Evolutionary conservation across 2,113 vertebrate species (phyloP), one percentile per base, ranked within the genome.

Genomic region (Caracal caracal): DNA sequence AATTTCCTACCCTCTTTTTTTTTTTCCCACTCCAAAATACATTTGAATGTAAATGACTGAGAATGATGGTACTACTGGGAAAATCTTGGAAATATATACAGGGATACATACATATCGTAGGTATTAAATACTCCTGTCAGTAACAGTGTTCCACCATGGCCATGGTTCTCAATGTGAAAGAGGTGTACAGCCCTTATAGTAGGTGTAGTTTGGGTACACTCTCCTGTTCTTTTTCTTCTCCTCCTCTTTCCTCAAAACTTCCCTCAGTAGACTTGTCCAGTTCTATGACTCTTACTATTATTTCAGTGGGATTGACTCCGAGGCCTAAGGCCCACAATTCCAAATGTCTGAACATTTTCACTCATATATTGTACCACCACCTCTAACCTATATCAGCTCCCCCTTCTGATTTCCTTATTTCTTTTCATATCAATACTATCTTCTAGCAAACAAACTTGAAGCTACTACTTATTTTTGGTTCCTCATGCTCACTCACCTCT

Each of bases 291-390:
- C 40, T 49, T 68, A 56, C 53, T 83, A n/a, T 66, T 76, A 59
- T 73, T 35, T 53, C 68, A 82, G 35, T 61, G 47, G n/a, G 33
- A 51, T 68, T 65, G 37, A 85, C 70, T 75, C n/a, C 61, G 33
- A 93, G 59, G 35, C 49, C 26, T 40, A 84, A 65, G 35, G 63
- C 10, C 17, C 19, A 75, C 12, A 79, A 91, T 88, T 94, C 61
- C 89, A 84, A 93, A 92, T 49, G 35, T 12, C 26, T 73, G 37
- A 91, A 88, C 13, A 95, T 20, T 92, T 51, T 71, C 33, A 94
- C 12, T 82, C 35, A 85, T 17, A 61, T 24, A 89, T 59, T 59
- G 28, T 40, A 79, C 43, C 16, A 49, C 33, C 59, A 66, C 26
- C 3, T 84, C 24, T 90, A 90, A 95, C 30, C 43, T 76, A 88